phyloP scores from a whole-genome alignment of 2,797 vertebrate genomes.

The Odontamblyopus lacepedii region DNA sequence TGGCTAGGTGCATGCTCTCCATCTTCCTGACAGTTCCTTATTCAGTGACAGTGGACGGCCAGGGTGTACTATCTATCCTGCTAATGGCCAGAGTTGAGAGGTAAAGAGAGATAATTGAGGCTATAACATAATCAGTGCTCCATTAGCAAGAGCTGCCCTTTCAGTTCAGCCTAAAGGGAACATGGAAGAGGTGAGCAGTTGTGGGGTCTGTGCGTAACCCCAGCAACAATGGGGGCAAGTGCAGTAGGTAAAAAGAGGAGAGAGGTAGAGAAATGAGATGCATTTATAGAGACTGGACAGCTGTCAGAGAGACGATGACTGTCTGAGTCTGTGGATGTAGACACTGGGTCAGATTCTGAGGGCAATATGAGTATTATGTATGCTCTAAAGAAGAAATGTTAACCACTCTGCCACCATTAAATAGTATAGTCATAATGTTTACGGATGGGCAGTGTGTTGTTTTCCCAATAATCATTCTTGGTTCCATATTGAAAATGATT shows the following conservation, averaged over 20 bases:
- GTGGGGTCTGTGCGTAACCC: constrained; percentile 39
- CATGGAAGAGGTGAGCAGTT: constrained; percentile 30
- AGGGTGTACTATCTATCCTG: constrained; percentile 52
- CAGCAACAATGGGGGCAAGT: constrained; percentile 26
- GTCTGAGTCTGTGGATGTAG: constrained; percentile 16
- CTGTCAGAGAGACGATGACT: constrained; percentile 37
- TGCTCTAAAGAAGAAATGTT: too few species aligned
- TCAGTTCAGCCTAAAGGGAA: constrained; percentile 43
- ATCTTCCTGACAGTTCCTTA: constrained; percentile 62
- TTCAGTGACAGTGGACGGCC: constrained; percentile 50
- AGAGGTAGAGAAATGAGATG: constrained; percentile 32
- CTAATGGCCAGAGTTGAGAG: constrained; percentile 68
- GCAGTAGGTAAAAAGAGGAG: constrained; percentile 22
- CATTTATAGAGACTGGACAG: constrained; percentile 9
- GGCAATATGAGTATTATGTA: constrained; percentile 4
- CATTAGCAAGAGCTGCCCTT: constrained; percentile 63
- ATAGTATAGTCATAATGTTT: neutral
- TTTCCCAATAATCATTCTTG: neutral
- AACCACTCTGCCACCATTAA: too few species aligned
- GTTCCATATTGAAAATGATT: neutral
- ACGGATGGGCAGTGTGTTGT: neutral
- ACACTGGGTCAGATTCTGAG: constrained; percentile 34
- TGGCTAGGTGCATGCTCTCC: constrained; percentile 26
- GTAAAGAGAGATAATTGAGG: constrained; percentile 68
- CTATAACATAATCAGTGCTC: constrained; percentile 70